Conservation (phyloP, 2,888 invertebrate genomes). For the Patella ulyssiponensis region DNA sequence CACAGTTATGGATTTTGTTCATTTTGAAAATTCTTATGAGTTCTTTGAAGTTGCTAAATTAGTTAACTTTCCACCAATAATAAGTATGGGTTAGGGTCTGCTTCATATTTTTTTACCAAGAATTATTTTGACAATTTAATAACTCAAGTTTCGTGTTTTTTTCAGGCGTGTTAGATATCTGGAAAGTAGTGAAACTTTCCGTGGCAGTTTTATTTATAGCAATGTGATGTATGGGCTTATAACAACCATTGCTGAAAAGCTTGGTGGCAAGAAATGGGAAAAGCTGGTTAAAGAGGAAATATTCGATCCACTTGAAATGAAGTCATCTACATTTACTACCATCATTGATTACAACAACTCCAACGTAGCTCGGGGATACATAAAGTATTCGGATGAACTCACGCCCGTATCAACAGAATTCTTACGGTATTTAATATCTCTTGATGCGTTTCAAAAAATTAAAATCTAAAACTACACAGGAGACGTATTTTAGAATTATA, state of each 20-base stretch:
- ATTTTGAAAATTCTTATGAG: no score
- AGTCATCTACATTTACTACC: constrained; percentile 59
- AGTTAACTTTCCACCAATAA: no score
- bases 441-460: no score
- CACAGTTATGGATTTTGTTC: no score
- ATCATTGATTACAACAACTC: constrained; percentile 42
- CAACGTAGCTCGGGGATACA: constrained; percentile 56
- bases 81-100: not conserved
- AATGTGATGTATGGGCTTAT: constrained; percentile 67
- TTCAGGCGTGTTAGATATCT: constrained; percentile 48
- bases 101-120: constrained; percentile 29
- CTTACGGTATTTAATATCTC: no score
- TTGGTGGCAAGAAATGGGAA: constrained; percentile 61
- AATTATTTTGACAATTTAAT: constrained; percentile 13
- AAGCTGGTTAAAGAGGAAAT: constrained; percentile 54
- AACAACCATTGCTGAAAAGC: constrained; percentile 56
- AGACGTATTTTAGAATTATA: no score
- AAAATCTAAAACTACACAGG: no score
- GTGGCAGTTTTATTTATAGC: constrained; percentile 62
- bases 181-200: constrained; percentile 47
- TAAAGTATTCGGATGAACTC: not conserved
- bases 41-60: no score
- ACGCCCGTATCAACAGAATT: no score
- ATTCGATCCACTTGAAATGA: constrained; percentile 63
- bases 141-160: not conserved